phyloP scores from a whole-genome alignment of 2,797 vertebrate species.

The Falco rusticolus region DNA sequence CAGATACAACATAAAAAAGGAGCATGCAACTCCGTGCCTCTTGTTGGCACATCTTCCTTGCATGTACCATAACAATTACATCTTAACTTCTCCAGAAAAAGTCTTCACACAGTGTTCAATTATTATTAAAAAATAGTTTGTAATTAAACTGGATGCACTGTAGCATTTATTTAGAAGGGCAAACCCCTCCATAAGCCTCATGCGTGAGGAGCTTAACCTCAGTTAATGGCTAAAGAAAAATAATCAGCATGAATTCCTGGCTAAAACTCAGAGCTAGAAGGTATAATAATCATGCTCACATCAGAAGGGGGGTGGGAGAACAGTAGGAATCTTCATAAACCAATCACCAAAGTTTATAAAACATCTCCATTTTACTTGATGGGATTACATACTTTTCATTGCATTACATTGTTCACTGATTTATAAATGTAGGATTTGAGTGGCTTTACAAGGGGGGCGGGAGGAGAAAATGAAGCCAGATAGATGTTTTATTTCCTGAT shows the following conservation, averaged over 20 bases:
- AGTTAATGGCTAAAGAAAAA: not conserved
- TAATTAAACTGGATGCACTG: not conserved
- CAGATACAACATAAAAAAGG: not conserved
- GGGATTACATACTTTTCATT: not conserved
- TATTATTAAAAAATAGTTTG: not conserved
- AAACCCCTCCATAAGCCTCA: not conserved
- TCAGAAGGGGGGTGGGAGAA: not conserved
- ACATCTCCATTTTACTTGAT: not conserved
- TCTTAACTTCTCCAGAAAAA: not conserved
- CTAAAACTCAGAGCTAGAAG: not conserved
- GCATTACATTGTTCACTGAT: not conserved
- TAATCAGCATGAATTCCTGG: not conserved
- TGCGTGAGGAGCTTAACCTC: not conserved
- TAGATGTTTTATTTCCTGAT: not conserved
- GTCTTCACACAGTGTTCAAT: not conserved
- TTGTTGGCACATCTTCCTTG: not conserved
- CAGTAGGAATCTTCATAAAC: not conserved
- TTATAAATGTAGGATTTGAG: not conserved
- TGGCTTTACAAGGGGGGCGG: not conserved
- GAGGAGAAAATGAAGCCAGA: not conserved
- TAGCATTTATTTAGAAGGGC: not conserved
- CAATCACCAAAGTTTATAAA: not conserved
- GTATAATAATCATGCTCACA: not conserved
- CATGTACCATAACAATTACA: not conserved
- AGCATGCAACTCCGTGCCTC: not conserved